Conservation (phyloP, 2,797 vertebrate species). For the Apogon talboti region DNA sequence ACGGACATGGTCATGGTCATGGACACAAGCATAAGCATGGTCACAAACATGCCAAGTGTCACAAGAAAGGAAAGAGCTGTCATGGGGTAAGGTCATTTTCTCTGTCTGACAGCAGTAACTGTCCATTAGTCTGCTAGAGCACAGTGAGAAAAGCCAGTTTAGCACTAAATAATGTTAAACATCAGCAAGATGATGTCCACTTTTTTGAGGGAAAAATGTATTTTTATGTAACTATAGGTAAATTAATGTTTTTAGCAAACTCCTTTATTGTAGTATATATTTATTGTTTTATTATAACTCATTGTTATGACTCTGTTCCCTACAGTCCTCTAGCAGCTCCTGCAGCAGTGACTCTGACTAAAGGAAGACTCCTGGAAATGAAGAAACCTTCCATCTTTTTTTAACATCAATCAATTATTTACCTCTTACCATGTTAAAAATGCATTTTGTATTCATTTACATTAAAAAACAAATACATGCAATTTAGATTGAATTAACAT, state of each 20-base stretch:
- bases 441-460: not conserved
- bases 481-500: too few relatives aligned
- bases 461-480: too few relatives aligned
- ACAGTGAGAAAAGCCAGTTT: not conserved
- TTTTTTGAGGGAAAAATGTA: too few relatives aligned
- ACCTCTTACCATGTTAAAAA: not conserved
- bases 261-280: not conserved
- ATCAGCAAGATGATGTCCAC: too few relatives aligned
- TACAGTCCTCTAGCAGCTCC: constrained; percentile 76
- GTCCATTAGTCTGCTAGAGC: not conserved
- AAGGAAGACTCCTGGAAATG: constrained; percentile 15
- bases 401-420: not conserved
- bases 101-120: not conserved
- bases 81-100: constrained; percentile 57
- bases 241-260: too few relatives aligned
- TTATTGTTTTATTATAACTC: not conserved
- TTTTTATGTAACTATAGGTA: too few relatives aligned
- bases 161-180: too few relatives aligned
- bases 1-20: not conserved
- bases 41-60: constrained; percentile 64
- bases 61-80: constrained; percentile 68
- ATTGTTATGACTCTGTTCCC: constrained; percentile 11
- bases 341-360: constrained; percentile 80
- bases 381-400: not conserved
- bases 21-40: constrained; percentile 38